These are phyloP conservation scores for Xanthostigma xanthostigma DNA, from an alignment of 2,888 invertebrate species.

Conservation along the genomic window DNA sequence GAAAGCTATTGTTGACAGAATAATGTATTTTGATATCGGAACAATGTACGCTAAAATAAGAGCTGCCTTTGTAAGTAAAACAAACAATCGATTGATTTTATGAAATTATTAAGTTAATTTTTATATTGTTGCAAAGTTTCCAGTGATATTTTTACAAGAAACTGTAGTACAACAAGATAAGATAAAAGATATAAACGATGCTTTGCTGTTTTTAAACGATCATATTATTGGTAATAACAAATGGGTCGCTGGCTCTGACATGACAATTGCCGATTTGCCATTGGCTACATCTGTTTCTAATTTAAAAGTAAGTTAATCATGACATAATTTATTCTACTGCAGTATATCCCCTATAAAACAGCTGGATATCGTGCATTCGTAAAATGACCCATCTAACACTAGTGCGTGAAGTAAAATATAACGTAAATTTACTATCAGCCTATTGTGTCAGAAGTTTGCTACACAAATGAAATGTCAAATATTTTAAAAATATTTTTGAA, in stretches of 20 bases:
- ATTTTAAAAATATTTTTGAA: too few species aligned
- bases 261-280: constrained; percentile 49
- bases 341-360: too few species aligned
- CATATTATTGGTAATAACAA: constrained; percentile 38
- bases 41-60: constrained; percentile 45
- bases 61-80: constrained; percentile 39
- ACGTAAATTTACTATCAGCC: too few species aligned
- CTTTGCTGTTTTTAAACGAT: constrained; percentile 39
- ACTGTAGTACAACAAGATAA: constrained; percentile 36
- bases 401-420: too few species aligned
- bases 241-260: constrained; percentile 43
- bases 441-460: too few species aligned
- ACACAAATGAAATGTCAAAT: too few species aligned
- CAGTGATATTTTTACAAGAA: constrained; percentile 40
- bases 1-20: constrained; percentile 43
- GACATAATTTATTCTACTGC: too few species aligned
- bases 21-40: constrained; percentile 46
- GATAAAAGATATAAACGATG: constrained; percentile 38
- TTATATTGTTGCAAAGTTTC: constrained; percentile 30
- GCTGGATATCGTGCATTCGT: too few species aligned
- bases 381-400: too few species aligned
- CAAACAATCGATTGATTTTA: not conserved
- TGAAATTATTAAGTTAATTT: not conserved
- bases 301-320: constrained; percentile 33
- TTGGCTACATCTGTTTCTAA: constrained; percentile 39